A percentile compares a stretch with the other conserved stretches of the same genome.
Evolutionary conservation across 2,113 vertebrate genomes (phyloP).

Genomic region (Notarius quadriscutis): DNA sequence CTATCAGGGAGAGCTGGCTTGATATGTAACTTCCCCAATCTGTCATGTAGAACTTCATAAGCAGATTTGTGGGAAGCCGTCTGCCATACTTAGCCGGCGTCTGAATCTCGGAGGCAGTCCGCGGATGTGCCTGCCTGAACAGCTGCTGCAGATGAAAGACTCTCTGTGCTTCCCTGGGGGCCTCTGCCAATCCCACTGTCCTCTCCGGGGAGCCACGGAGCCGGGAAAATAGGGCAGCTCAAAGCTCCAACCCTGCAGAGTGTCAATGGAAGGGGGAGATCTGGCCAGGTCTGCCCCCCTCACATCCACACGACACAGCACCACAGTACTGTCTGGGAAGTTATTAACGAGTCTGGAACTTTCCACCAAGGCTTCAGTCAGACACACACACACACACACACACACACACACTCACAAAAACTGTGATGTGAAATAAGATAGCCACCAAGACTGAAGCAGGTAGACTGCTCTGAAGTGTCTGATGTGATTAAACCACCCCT

Average conservation of each 20-base stretch:
- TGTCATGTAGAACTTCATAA: slow-evolving; percentile 40
- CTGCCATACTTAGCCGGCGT: slow-evolving; percentile 39
- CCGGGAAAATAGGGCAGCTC: slow-evolving; percentile 56
- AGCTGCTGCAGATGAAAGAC: slow-evolving; percentile 60
- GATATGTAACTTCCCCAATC: slow-evolving; percentile 29
- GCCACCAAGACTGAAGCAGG: slow-evolving; percentile 34
- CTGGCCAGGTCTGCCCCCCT: slow-evolving; percentile 34
- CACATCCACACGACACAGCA: slow-evolving; percentile 29
- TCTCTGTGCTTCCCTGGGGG: slow-evolving; percentile 49
- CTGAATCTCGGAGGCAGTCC: slow-evolving; percentile 45
- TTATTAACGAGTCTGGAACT: slow-evolving; percentile 58
- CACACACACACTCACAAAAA: background rate
- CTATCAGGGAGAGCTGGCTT: background rate
- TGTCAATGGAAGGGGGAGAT: slow-evolving; percentile 34
- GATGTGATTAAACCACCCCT: slow-evolving; percentile 39
- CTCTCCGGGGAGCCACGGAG: slow-evolving; percentile 49
- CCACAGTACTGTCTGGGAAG: slow-evolving; percentile 40
- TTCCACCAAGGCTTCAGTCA: slow-evolving; percentile 38
- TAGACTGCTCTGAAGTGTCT: slow-evolving; percentile 29
- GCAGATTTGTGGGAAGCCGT: slow-evolving; percentile 44
- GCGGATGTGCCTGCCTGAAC: slow-evolving; percentile 52
- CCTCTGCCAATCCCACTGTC: slow-evolving; percentile 51
- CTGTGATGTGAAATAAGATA: slow-evolving; percentile 43
- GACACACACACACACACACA: background rate
- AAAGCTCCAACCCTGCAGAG: slow-evolving; percentile 50